phyloP scores from a whole-genome alignment of 2,113 vertebrate genomes.

The Myiopsitta monachus region DNA sequence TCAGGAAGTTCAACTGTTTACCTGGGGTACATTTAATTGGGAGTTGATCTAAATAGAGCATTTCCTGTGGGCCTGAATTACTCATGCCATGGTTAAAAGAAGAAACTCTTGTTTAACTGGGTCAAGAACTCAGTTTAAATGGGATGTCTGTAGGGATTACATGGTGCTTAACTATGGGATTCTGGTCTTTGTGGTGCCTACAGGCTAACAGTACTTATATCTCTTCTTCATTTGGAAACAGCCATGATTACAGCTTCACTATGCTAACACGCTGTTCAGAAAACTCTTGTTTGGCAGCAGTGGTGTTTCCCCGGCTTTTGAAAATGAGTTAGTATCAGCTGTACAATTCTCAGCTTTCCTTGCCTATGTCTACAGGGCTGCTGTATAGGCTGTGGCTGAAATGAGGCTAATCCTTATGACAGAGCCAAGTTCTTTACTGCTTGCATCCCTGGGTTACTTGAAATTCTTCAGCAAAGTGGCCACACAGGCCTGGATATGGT shows the following conservation, averaged over 20 bases:
- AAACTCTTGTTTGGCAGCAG: not conserved
- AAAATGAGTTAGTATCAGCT: not conserved
- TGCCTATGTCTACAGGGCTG: not conserved
- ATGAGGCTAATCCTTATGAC: not conserved
- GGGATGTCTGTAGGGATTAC: conserved; percentile 39
- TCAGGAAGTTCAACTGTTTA: conserved; percentile 35
- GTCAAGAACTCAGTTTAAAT: conserved; percentile 44
- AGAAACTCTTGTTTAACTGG: conserved; percentile 46
- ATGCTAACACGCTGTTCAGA: not conserved
- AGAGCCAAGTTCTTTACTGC: not conserved
- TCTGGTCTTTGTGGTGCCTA: not conserved
- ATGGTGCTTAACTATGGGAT: not conserved
- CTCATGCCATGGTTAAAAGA: conserved; percentile 10
- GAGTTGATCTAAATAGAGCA: conserved; percentile 11
- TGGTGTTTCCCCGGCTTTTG: not conserved
- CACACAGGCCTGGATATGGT: not conserved
- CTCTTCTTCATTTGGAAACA: not conserved
- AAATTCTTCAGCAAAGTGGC: not conserved
- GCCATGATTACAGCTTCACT: not conserved
- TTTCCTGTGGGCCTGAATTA: conserved; percentile 29
- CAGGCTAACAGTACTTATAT: not conserved
- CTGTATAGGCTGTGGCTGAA: not conserved
- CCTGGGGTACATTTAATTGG: not conserved
- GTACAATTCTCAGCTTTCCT: not conserved
- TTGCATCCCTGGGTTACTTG: not conserved